Conservation (phyloP, 2,113 vertebrate genomes). For the Crotalus viridis region DNA sequence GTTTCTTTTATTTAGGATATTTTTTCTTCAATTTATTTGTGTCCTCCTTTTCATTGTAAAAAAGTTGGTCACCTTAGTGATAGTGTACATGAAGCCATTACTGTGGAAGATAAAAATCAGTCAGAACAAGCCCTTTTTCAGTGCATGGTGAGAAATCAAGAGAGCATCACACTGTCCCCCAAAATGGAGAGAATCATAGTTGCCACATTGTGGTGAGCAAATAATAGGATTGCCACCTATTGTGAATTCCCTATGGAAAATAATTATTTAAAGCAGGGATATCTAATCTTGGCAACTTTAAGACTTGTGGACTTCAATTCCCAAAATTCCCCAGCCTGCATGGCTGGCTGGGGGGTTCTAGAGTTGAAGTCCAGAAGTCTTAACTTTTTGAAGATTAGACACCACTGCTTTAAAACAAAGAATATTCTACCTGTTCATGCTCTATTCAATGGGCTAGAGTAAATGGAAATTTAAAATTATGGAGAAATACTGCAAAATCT, state of each 20-base stretch:
- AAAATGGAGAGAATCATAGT: neutral
- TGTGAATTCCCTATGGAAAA: neutral
- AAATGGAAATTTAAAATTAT: neutral
- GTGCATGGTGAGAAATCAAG: neutral
- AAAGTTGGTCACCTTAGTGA: no score
- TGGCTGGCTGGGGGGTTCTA: no score
- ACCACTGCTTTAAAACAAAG: neutral
- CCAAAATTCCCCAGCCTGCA: no score
- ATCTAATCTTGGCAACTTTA: no score
- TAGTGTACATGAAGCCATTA: neutral
- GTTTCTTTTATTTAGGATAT: no score
- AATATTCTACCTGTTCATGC: neutral
- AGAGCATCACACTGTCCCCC: neutral
- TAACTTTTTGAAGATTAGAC: no score
- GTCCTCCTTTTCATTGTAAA: no score
- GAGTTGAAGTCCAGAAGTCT: no score
- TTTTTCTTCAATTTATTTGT: no score
- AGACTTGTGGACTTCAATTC: no score
- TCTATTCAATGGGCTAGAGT: neutral
- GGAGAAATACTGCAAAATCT: neutral
- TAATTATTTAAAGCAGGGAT: neutral
- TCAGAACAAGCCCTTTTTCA: neutral
- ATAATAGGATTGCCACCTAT: neutral
- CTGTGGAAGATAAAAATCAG: neutral
- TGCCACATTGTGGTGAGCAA: neutral